Percentiles rank a stretch among this genome's conserved stretches.
Conservation (phyloP, 2,888 invertebrate species). For the Watsonalla cultraria region DNA sequence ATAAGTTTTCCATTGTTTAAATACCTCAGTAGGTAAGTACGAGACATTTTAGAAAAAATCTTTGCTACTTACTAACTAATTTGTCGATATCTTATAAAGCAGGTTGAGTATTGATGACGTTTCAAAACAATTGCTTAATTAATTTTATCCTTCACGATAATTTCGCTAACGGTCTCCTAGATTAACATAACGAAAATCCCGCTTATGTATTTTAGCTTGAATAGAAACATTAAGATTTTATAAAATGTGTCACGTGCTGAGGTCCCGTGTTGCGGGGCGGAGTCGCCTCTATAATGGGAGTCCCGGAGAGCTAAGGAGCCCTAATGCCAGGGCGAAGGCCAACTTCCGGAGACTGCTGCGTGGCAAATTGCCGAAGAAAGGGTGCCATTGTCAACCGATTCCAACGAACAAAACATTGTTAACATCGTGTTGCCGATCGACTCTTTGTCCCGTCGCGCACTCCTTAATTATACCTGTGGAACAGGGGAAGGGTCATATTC, state of each 20-base stretch:
- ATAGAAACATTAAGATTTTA: constrained; percentile 29
- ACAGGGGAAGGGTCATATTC: constrained; percentile 77
- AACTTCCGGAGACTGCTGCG: constrained; percentile 73
- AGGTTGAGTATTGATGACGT: too few species aligned
- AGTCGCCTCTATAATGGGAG: constrained; percentile 56
- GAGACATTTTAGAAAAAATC: too few species aligned
- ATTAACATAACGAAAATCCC: not conserved
- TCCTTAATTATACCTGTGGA: constrained; percentile 70
- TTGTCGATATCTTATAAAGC: too few species aligned
- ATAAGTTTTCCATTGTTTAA: too few species aligned
- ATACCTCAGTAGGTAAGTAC: too few species aligned
- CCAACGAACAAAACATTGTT: constrained; percentile 69
- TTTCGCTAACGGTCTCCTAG: not conserved
- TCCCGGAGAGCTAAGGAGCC: constrained; percentile 63
- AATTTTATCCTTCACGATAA: not conserved
- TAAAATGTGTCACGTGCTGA: constrained; percentile 65
- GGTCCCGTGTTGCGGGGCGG: constrained; percentile 62
- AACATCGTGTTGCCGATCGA: constrained; percentile 71
- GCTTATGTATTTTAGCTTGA: constrained; percentile 9
- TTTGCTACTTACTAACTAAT: too few species aligned
- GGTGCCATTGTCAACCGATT: constrained; percentile 76
- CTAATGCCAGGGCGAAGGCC: constrained; percentile 65
- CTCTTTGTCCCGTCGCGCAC: constrained; percentile 66
- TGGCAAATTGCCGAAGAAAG: constrained; percentile 74
- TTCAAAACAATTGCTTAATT: too few species aligned